A percentile compares a stretch with the other conserved stretches of the same genome.
Evolutionary conservation across 2,113 vertebrate genomes (phyloP).

Genomic region (Eleginops maclovinus): DNA sequence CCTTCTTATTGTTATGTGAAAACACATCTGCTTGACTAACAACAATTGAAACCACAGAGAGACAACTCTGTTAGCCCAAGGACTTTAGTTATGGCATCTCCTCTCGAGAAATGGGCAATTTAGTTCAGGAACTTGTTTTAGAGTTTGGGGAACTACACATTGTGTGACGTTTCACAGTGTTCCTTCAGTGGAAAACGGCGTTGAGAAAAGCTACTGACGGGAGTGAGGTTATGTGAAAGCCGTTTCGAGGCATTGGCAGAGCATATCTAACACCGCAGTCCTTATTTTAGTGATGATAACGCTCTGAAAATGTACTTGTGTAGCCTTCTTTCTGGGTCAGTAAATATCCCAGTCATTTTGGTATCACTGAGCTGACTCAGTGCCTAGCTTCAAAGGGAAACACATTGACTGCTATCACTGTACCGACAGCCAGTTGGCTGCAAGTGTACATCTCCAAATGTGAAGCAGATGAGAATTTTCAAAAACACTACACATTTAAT

Average conservation of each 20-base stretch:
- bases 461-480: not conserved
- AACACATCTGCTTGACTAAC: not conserved
- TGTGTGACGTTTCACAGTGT: not conserved
- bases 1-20: not conserved
- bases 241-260: too few relatives aligned
- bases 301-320: not conserved
- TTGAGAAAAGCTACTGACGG: not conserved
- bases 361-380: not conserved
- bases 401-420: not conserved
- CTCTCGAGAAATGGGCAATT: not conserved
- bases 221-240: not conserved
- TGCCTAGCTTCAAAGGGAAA: not conserved
- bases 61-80: not conserved
- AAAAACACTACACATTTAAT: not conserved
- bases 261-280: not conserved
- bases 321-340: not conserved
- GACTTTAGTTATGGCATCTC: not conserved
- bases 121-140: not conserved
- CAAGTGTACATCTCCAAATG: not conserved
- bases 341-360: not conserved
- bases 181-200: not conserved
- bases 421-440: constrained; percentile 1
- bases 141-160: not conserved
- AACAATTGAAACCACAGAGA: not conserved
- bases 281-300: not conserved